Percentiles rank a stretch among this genome's conserved stretches.
Conservation (phyloP, 2,113 vertebrate species). For the Bungarus multicinctus region DNA sequence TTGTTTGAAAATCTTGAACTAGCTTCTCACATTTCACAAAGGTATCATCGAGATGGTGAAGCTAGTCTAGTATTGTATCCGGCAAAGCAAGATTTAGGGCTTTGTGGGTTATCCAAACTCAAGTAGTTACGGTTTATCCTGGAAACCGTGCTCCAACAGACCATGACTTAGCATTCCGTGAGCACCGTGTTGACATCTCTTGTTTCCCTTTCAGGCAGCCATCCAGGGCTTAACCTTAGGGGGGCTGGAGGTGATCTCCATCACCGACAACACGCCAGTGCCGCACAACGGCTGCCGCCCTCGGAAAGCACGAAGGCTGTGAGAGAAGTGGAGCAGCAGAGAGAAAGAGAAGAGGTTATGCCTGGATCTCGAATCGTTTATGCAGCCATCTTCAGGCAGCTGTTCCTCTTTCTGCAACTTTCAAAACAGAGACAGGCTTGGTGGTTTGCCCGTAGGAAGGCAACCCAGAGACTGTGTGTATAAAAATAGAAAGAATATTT, state of each 20-base stretch:
- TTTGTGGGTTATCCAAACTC: neutral
- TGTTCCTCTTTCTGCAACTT: neutral
- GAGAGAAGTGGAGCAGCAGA: conserved; percentile 28
- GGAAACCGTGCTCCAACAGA: too few relatives aligned
- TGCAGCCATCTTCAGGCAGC: neutral
- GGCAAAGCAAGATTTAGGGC: neutral
- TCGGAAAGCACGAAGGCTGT: conserved; percentile 84
- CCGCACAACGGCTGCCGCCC: conserved; percentile 97
- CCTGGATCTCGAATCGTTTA: neutral
- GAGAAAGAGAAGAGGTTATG: neutral
- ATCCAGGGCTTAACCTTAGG: conserved; percentile 93
- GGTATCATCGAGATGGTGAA: neutral
- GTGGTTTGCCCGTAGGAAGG: neutral
- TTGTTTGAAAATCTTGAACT: neutral
- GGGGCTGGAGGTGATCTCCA: conserved; percentile 90
- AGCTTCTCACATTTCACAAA: neutral
- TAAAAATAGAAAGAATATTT: neutral
- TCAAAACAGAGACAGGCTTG: neutral
- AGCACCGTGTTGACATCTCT: neutral
- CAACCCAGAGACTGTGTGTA: neutral
- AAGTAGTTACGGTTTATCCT: neutral
- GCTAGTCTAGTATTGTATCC: neutral
- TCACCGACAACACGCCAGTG: conserved; percentile 91
- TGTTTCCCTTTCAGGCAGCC: conserved; percentile 75
- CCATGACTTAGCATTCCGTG: neutral